phyloP scores from a whole-genome alignment of 2,113 vertebrate genomes.

The Bos javanicus region DNA sequence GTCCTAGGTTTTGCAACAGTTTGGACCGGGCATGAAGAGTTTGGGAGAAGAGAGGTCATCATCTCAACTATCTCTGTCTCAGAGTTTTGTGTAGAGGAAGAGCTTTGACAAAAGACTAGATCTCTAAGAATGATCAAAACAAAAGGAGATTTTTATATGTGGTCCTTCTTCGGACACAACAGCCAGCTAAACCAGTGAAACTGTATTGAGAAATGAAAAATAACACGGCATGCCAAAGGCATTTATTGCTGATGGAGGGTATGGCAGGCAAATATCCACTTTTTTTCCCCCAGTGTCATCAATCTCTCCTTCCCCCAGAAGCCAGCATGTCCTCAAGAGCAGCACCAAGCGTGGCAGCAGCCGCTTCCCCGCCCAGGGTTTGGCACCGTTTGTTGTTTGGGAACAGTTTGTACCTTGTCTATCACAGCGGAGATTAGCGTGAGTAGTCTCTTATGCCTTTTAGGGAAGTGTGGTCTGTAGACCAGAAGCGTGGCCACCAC shows the following conservation, averaged over 20 bases:
- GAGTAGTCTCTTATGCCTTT: neutral
- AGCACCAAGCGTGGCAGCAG: neutral
- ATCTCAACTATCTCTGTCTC: neutral
- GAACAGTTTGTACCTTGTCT: neutral
- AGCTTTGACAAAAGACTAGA: conserved; percentile 1
- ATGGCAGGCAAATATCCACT: neutral
- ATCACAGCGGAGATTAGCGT: neutral
- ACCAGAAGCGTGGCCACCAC: neutral
- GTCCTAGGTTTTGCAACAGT: neutral
- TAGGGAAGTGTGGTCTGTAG: neutral
- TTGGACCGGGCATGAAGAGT: neutral
- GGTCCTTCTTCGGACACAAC: neutral
- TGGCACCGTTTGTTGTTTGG: neutral
- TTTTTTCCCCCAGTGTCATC: neutral
- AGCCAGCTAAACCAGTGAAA: neutral
- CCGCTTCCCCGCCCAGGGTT: neutral
- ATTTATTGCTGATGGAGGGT: neutral
- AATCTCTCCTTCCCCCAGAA: neutral
- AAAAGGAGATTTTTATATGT: conserved; percentile 17
- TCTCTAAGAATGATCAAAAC: neutral
- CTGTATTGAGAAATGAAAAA: conserved; percentile 24
- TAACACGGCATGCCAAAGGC: conserved; percentile 3
- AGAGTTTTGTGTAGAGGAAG: neutral
- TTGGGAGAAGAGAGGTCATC: neutral
- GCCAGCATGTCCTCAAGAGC: neutral